These are phyloP conservation scores for Amblyraja radiata DNA, from an alignment of 2,797 vertebrate species.

Conservation along the genomic window DNA sequence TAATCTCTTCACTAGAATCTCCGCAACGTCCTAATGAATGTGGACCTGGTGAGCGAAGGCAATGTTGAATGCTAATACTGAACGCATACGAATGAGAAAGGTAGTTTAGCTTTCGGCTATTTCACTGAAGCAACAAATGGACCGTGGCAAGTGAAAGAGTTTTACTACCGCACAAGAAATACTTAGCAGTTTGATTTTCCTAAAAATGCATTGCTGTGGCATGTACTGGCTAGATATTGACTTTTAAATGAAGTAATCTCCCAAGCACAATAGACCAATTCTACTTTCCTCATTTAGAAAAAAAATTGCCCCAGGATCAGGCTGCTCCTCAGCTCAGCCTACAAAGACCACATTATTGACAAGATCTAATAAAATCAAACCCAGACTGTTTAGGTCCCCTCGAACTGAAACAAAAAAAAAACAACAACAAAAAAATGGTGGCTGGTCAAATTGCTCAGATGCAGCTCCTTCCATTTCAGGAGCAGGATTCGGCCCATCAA, in stretches of 20 bases:
- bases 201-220: not conserved
- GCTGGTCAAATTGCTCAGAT: not conserved
- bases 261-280: constrained; percentile 40
- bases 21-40: not conserved
- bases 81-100: not conserved
- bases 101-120: constrained; percentile 5
- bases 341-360: not conserved
- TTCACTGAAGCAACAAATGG: not conserved
- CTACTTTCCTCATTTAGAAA: constrained; percentile 1
- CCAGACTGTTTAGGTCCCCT: not conserved
- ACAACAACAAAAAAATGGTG: not conserved
- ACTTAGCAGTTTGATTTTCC: not conserved
- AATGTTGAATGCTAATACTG: not conserved
- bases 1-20: not conserved
- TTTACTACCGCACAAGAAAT: not conserved
- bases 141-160: not conserved
- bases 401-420: not conserved
- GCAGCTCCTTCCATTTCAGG: not conserved
- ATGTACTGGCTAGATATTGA: not conserved
- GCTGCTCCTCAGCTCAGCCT: not conserved
- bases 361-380: not conserved
- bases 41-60: not conserved
- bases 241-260: constrained; percentile 40
- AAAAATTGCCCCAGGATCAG: not conserved
- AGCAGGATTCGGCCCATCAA: not conserved